Conservation (phyloP, 2,888 invertebrate genomes). For the Mythimna pallens region DNA sequence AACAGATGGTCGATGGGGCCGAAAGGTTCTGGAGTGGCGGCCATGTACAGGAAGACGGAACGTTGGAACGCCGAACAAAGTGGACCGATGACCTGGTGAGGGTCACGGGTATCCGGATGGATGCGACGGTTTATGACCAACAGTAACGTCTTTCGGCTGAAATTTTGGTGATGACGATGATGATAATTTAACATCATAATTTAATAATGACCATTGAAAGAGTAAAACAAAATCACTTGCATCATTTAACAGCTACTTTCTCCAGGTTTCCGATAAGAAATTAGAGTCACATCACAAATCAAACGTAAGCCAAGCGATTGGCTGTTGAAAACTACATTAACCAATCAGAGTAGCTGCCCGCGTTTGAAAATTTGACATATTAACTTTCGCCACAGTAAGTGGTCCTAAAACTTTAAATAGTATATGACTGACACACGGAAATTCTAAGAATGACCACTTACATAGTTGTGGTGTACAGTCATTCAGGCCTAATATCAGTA, state of each 20-base stretch:
- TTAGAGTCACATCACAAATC: not conserved
- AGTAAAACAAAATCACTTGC: not conserved
- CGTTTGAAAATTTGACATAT: not conserved
- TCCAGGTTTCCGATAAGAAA: not conserved
- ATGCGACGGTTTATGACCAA: too few species aligned
- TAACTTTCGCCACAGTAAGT: not conserved
- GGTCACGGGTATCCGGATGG: too few species aligned
- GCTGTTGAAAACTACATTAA: not conserved
- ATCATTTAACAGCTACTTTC: not conserved
- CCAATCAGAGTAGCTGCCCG: not conserved
- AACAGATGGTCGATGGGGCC: too few species aligned
- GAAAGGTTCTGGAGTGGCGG: too few species aligned
- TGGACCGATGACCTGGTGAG: too few species aligned
- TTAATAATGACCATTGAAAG: not conserved
- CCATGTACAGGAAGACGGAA: too few species aligned
- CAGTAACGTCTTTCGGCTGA: too few species aligned
- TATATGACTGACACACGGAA: constrained; percentile 8
- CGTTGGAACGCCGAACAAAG: too few species aligned
- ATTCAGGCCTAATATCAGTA: not conserved
- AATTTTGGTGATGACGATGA: too few species aligned
- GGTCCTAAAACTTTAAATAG: not conserved
- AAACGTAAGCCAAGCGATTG: not conserved
- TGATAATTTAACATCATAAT: too few species aligned
- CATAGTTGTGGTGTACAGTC: not conserved
- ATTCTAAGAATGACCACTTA: constrained; percentile 25